phyloP scores from a whole-genome alignment of 2,888 invertebrate genomes.

The Melipona beecheii region DNA sequence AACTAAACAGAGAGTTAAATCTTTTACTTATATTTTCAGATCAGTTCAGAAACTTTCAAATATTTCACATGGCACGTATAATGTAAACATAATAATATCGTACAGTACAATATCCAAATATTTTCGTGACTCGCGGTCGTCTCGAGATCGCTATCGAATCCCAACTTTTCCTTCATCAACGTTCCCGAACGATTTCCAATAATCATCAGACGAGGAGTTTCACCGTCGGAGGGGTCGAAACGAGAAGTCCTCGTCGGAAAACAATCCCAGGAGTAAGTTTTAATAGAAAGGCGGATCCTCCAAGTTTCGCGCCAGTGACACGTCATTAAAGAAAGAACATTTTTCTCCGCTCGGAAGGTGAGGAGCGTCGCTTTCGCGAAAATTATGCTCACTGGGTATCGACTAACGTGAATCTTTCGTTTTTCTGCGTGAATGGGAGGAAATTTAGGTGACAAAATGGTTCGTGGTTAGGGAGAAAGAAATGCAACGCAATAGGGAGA shows the following conservation, averaged over 20 bases:
- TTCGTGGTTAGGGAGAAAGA: conserved; percentile 2
- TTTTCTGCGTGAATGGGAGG: conserved; percentile 61
- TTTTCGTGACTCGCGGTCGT: neutral
- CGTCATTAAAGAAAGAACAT: conserved; percentile 60
- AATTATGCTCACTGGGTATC: conserved; percentile 57
- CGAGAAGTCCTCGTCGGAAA: conserved; percentile 18
- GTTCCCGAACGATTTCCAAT: neutral
- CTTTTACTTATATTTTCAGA: no score
- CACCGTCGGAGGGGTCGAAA: neutral
- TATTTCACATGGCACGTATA: no score
- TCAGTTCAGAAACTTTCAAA: no score
- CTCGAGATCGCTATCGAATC: neutral
- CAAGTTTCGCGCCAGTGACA: conserved; percentile 50
- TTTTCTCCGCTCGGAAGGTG: conserved; percentile 31
- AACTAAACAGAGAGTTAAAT: no score
- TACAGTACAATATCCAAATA: neutral
- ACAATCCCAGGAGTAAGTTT: conserved; percentile 48
- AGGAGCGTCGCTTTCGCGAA: neutral
- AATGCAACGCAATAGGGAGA: neutral
- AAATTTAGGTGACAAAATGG: conserved; percentile 45
- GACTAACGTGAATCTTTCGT: conserved; percentile 67
- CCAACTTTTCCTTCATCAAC: neutral
- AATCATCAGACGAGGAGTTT: neutral
- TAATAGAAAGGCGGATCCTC: conserved; percentile 47
- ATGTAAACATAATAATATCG: neutral